Percentiles rank a stretch among this genome's conserved stretches.
Evolutionary conservation across 2,797 vertebrate species (phyloP).

Genomic region (Alca torda): DNA sequence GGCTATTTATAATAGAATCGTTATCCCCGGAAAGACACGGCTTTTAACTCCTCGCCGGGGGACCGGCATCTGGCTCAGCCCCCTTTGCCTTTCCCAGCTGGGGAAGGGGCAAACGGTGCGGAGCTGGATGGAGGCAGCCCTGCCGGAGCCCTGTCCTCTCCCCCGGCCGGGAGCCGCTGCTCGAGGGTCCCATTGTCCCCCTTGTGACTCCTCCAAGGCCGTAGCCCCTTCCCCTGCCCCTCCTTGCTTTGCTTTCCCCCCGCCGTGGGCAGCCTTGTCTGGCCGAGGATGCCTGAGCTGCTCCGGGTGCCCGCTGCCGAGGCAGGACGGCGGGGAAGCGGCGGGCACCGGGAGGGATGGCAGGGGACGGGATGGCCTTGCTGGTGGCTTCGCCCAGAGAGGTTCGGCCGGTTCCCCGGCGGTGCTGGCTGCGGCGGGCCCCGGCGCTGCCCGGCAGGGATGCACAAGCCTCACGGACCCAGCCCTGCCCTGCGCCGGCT

Average conservation of each 20-base stretch:
- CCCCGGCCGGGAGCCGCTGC: neutral
- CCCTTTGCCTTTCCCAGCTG: neutral
- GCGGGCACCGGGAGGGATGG: neutral
- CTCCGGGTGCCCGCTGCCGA: neutral
- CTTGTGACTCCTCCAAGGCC: neutral
- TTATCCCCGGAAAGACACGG: constrained; percentile 53
- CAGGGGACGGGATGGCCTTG: rapidly evolving
- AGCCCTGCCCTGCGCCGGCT: rapidly evolving
- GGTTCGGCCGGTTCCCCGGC: rapidly evolving
- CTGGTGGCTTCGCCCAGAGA: neutral
- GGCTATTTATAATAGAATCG: constrained; percentile 73
- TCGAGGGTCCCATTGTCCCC: rapidly evolving
- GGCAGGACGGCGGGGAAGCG: neutral
- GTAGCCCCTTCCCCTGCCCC: neutral
- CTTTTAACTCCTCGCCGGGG: constrained; percentile 46
- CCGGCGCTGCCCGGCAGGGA: neutral
- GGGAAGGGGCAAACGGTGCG: neutral
- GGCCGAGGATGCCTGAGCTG: neutral
- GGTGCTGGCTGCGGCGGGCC: neutral
- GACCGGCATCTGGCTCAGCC: neutral
- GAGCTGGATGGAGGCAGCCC: neutral
- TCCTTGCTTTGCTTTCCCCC: neutral
- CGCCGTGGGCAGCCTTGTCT: neutral
- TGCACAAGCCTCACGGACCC: neutral
- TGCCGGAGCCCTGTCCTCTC: neutral